Base-by-base conservation (phyloP, 1,140 invertebrate genomes). In the Penaeus japonicus region DNA sequence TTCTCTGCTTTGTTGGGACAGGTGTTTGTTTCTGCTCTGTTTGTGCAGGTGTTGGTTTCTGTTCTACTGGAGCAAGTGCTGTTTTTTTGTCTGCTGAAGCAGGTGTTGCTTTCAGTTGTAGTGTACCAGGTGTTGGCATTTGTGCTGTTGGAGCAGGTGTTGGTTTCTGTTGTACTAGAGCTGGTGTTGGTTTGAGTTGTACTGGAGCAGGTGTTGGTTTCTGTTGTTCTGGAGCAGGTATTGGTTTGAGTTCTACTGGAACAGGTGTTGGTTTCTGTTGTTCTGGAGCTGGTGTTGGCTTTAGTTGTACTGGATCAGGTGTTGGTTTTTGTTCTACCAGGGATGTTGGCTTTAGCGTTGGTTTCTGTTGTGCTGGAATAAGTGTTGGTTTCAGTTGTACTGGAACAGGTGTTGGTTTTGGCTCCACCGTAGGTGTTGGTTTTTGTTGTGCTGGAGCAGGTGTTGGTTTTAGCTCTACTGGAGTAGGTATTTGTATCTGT, bases 121-220 rank as follows among this genome's bases (percentile, higher is more conserved):
- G 24, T 53, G 83, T 39, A 27, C 2, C 79, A 35, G 59, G 22
- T 65, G 47, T 85, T 73, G 65, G 35, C 12, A 75, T 73, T 77
- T 65, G 62, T 27, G 73, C 30, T 32, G 0, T 27, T 27, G 39
- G 70, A 0, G 24, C 30, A 75, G 35, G 83, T 85, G 35, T 85
- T 73, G 24, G 35, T 54, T 70, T 77, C 55, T 39, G 53, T 73
- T 73, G 53, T 54, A 12, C 47, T 77, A 39, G 39, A 10, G 27
- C 62, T 27, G 39, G 70, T 85, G 83, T 87, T 70, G 85, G 30
- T 80, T 90, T 57, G 55, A 53, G 59, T n/a, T 89, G 54, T 17
- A 47, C 47, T 75, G 59, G 30, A 27, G 77, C 53, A 24, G 78
- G 35, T 22, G 80, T 79, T 24, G 89, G 84, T 85, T 70, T 59